phyloP scores from a whole-genome alignment of 2,888 invertebrate species.

The Melanargia galathea region DNA sequence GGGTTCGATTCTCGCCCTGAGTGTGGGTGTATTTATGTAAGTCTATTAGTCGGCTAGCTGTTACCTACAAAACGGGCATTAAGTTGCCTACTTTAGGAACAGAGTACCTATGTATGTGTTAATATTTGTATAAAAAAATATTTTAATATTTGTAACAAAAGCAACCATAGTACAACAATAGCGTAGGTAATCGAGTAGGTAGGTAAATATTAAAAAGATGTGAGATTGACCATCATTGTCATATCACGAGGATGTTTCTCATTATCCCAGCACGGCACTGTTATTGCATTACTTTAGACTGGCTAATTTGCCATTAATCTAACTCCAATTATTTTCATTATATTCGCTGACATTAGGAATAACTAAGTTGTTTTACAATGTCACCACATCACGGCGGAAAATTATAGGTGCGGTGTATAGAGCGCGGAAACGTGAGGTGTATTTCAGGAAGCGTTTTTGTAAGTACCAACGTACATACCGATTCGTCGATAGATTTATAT shows the following conservation, averaged over 20 bases:
- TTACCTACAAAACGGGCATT: too few species aligned
- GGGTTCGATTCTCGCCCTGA: too few species aligned
- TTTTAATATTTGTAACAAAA: constrained; percentile 19
- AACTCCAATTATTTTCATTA: constrained; percentile 78
- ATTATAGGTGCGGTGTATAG: constrained; percentile 69
- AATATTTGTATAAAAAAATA: too few species aligned
- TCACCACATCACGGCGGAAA: constrained; percentile 67
- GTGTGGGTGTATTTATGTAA: too few species aligned
- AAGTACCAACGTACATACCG: too few species aligned
- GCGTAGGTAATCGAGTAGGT: neutral
- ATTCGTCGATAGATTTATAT: neutral
- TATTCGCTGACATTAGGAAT: constrained; percentile 71
- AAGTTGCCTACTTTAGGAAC: too few species aligned
- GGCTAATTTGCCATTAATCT: constrained; percentile 79
- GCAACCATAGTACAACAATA: constrained; percentile 4
- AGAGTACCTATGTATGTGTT: too few species aligned
- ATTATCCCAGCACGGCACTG: constrained; percentile 59
- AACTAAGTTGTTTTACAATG: constrained; percentile 72
- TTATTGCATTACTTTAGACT: constrained; percentile 77
- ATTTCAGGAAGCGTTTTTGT: constrained; percentile 21
- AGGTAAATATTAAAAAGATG: constrained; percentile 27
- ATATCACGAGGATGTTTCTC: constrained; percentile 62
- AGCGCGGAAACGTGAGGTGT: constrained; percentile 11
- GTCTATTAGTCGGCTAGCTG: too few species aligned
- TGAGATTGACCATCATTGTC: constrained; percentile 45